A percentile compares a stretch with the other conserved stretches of the same genome.
phyloP scores from a whole-genome alignment of 1,140 invertebrate species.

The Neelides sp. region DNA sequence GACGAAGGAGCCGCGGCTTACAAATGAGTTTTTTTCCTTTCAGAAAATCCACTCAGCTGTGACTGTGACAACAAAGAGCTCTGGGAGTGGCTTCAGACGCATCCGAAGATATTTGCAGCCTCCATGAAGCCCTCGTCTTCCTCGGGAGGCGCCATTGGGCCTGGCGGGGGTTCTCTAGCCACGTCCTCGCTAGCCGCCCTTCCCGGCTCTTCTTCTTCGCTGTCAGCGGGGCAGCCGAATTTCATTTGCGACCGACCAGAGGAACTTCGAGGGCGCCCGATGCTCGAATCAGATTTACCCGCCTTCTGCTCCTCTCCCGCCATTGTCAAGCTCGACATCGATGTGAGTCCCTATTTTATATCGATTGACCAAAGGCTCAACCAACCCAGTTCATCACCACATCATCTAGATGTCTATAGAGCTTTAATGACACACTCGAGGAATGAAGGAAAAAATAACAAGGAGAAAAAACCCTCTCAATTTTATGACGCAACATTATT shows the following conservation, averaged over 20 bases:
- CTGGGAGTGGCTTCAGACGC: constrained; percentile 30
- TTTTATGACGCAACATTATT: too few species aligned
- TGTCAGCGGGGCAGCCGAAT: constrained; percentile 13
- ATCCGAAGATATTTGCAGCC: constrained; percentile 28
- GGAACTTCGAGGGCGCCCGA: constrained; percentile 19
- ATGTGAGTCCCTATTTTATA: constrained; percentile 17
- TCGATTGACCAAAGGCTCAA: too few species aligned
- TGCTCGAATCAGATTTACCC: constrained; percentile 28
- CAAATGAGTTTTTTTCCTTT: constrained; percentile 10
- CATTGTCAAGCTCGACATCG: constrained; percentile 30
- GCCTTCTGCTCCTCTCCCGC: constrained; percentile 27
- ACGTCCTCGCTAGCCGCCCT: not conserved
- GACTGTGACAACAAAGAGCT: constrained; percentile 30
- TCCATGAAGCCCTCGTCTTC: not conserved
- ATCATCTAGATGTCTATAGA: too few species aligned
- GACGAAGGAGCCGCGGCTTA: too few species aligned
- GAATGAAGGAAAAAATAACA: not conserved
- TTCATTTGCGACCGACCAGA: constrained; percentile 30
- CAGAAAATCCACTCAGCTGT: constrained; percentile 30
- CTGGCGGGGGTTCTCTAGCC: not conserved
- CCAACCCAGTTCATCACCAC: too few species aligned
- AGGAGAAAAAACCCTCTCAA: too few species aligned
- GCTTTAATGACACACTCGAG: not conserved
- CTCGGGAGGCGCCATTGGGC: constrained; percentile 2
- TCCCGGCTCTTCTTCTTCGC: not conserved